phyloP scores from a whole-genome alignment of 2,888 invertebrate species.

The Hemicrepidius hirtus region DNA sequence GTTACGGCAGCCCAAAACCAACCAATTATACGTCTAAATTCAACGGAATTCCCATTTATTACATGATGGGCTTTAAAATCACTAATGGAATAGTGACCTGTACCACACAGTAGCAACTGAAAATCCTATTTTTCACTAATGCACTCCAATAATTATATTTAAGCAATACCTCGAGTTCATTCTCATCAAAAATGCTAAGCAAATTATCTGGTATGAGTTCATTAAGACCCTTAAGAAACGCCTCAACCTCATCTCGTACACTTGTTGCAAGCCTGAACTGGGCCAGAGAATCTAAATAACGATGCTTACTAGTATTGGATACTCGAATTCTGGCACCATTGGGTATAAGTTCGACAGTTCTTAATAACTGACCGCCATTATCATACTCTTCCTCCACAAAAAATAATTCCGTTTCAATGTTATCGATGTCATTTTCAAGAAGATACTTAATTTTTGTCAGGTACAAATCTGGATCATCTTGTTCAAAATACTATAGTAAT shows the following conservation, averaged over 20 bases:
- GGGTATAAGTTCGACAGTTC: constrained; percentile 88
- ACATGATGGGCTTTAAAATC: constrained; percentile 94
- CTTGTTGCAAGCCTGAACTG: constrained; percentile 90
- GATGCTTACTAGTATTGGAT: constrained; percentile 83
- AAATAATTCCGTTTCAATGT: constrained; percentile 85
- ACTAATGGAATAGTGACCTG: constrained; percentile 91
- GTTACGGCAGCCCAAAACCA: constrained; percentile 95
- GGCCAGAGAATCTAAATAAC: constrained; percentile 91
- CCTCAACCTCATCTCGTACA: constrained; percentile 88
- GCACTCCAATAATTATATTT: neutral
- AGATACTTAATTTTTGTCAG: constrained; percentile 95
- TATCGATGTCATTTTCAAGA: constrained; percentile 91
- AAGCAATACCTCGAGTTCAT: constrained; percentile 90
- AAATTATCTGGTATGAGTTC: constrained; percentile 94
- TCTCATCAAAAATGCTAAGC: constrained; percentile 95
- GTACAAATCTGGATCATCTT: constrained; percentile 96
- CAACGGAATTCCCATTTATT: constrained; percentile 86
- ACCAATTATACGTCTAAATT: constrained; percentile 88
- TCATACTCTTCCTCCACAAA: constrained; percentile 95
- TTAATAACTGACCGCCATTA: constrained; percentile 82
- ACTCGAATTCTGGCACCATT: constrained; percentile 87
- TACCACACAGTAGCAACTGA: constrained; percentile 93
- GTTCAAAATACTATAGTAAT: constrained; percentile 88
- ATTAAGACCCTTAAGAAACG: constrained; percentile 92
- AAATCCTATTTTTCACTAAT: constrained; percentile 59